phyloP scores from a whole-genome alignment of 2,113 vertebrate species.

The Datnioides undecimradiatus region DNA sequence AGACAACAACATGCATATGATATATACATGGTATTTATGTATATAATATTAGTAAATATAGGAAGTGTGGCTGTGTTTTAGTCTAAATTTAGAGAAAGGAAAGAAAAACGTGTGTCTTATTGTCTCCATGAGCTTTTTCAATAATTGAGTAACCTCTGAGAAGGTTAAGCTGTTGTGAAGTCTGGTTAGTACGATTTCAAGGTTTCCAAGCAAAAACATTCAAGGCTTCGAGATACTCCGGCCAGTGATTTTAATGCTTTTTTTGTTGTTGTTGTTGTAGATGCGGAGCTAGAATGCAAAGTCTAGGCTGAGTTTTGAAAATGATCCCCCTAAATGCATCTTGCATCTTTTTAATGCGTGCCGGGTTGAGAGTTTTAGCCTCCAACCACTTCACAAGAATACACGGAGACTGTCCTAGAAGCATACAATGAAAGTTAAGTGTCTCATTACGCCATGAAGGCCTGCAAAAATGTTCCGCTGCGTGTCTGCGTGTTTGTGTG shows the following conservation, averaged over 20 bases:
- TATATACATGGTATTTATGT: not conserved
- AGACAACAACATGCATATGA: not conserved
- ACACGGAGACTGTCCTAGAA: not conserved
- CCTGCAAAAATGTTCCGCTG: not conserved
- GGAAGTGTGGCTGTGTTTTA: not conserved
- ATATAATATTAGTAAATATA: not conserved
- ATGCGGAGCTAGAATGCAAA: not conserved
- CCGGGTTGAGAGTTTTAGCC: not conserved
- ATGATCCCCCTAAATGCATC: not conserved
- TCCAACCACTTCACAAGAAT: not conserved
- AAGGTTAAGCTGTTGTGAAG: conserved; percentile 6
- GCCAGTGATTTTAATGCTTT: not conserved
- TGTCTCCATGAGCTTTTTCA: not conserved
- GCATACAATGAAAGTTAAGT: not conserved
- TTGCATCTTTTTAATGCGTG: not conserved
- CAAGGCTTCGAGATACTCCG: not conserved
- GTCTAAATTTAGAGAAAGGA: not conserved
- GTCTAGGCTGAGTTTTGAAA: not conserved
- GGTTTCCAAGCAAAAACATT: not conserved
- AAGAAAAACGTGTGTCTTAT: not conserved
- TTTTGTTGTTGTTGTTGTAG: not conserved
- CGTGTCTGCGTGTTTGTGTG: conserved; percentile 15
- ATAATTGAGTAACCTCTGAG: conserved; percentile 16
- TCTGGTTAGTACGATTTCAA: not conserved
- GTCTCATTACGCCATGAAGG: not conserved